A percentile compares a stretch with the other conserved stretches of the same genome.
phyloP scores from a whole-genome alignment of 2,113 vertebrate genomes.

The Forbesichthys agassizii region DNA sequence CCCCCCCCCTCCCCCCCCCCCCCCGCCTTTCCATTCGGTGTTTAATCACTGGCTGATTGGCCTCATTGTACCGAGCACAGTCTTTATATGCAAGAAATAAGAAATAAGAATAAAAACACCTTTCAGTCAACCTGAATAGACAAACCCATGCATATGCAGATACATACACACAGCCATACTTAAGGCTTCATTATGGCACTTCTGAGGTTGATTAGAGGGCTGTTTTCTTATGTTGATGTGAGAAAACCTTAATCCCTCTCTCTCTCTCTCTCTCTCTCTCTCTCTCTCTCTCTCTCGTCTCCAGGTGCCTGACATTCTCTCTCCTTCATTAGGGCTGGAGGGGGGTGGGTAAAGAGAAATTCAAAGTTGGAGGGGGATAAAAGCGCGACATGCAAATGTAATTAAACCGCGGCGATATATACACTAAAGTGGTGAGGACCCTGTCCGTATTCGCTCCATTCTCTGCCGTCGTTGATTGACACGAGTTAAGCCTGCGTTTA shows the following conservation, averaged over 20 bases:
- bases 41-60: too few species aligned
- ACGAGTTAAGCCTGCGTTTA: background rate
- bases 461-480: conserved; percentile 31
- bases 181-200: conserved; percentile 4
- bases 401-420: conserved; percentile 41
- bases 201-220: background rate
- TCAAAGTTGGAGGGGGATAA: background rate
- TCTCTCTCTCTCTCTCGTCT: background rate
- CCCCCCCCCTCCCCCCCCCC: too few species aligned
- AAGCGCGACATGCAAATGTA: conserved; percentile 38
- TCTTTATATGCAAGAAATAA: too few species aligned
- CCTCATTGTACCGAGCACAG: too few species aligned
- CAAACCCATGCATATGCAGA: background rate
- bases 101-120: too few species aligned
- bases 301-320: conserved; percentile 38
- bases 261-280: background rate
- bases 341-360: conserved; percentile 1
- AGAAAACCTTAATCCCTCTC: background rate
- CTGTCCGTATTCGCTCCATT: background rate
- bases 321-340: conserved; percentile 49
- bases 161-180: background rate
- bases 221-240: conserved; percentile 1
- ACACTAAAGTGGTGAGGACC: background rate
- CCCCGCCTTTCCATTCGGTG: too few species aligned
- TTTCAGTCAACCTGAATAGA: background rate